Base-by-base conservation (phyloP, 2,797 vertebrate genomes). In the Protonibea diacanthus region DNA sequence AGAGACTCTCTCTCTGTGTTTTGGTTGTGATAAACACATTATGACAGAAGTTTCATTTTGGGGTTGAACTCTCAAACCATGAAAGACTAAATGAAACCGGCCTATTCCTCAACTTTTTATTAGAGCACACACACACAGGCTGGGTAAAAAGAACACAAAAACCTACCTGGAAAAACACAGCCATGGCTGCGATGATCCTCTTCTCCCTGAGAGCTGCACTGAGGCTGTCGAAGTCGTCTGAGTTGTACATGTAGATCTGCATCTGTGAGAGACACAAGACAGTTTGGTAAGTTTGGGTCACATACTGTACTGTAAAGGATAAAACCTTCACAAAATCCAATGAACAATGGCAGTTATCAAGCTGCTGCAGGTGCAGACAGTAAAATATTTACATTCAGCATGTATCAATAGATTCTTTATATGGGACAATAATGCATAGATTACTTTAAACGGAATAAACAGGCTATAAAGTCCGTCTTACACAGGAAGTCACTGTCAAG, bases 181-280 rank as follows among this genome's bases (percentile, higher is more conserved):
- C 95, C 97, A 99, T 98, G 71, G 97, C 96, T 64, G 96, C 97
- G 3, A 98, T 96, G 80, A 96, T 95, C 84, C 97, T 96, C 93
- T 96, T 97, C 90, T 98, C 97, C 81, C 95, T 95, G 91, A 98
- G 95, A 27, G 98, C 97, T 12, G 95, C 94, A 68, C 95, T 95
- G 87, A 99, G 96, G 90, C 97, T 98, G 94, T 99, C 98, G 72
- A 98, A 99, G 93, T 98, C 97, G 29, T 99, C 98, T 0, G 97
- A 97, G 92, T 98, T 99, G 90, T 99, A 99, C 95, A 98, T 97
- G 95, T 97, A 99, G 93, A 99, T 96, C 95, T 99, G 98, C 98
- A 99, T 99, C 98, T 99, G 96, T 90, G 64, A 74, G 17, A 68
- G 21, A 88, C 27, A 74, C 12, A 49, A 57, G 15, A 60, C 3